Evolutionary conservation across 2,797 vertebrate genomes (phyloP).

Genomic region (Smutsia temminckii): DNA sequence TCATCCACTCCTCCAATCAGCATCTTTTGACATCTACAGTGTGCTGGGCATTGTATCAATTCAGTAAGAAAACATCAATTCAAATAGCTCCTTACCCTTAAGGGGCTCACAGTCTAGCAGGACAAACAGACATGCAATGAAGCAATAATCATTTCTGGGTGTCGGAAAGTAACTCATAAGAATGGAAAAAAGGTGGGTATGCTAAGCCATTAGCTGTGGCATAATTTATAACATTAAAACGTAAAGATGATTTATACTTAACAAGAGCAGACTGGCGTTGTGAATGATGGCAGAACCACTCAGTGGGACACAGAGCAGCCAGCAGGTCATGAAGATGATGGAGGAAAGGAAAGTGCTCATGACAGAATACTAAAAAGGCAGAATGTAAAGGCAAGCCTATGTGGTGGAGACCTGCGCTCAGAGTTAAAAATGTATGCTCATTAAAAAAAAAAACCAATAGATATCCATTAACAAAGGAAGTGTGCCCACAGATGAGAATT

Average conservation of each 20-base stretch:
- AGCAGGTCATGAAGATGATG: neutral
- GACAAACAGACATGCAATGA: neutral
- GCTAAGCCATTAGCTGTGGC: neutral
- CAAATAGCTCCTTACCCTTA: neutral
- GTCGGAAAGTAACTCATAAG: neutral
- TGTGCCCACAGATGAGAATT: neutral
- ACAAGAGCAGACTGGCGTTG: neutral
- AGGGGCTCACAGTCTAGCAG: constrained; percentile 58
- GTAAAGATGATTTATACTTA: neutral
- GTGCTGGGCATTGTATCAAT: neutral
- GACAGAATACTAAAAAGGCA: neutral
- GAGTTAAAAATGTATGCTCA: neutral
- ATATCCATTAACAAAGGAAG: neutral
- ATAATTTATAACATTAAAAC: neutral
- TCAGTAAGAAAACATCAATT: neutral
- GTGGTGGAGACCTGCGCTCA: neutral
- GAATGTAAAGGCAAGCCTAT: neutral
- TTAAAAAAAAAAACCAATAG: neutral
- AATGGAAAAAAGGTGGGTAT: neutral
- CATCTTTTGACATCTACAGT: neutral
- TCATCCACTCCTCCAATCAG: neutral
- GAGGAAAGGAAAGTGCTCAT: neutral
- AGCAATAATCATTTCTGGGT: neutral
- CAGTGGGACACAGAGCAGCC: neutral
- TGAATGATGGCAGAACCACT: neutral